phyloP scores from a whole-genome alignment of 2,113 vertebrate genomes.

The Nicator chloris region DNA sequence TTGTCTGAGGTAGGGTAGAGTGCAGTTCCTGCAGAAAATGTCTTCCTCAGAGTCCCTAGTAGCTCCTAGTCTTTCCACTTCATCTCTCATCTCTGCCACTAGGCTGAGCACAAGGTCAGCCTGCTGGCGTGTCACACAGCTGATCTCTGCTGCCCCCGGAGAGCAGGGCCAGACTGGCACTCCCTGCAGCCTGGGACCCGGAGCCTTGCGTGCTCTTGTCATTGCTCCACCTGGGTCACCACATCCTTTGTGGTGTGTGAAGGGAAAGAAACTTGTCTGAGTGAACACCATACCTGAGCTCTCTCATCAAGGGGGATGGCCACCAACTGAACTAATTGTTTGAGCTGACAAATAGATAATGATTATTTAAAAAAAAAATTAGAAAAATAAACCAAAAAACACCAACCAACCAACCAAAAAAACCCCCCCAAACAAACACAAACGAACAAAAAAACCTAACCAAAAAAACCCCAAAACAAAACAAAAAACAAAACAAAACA shows the following conservation, averaged over 20 bases:
- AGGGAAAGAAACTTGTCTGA: neutral
- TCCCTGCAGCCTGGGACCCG: too few species aligned
- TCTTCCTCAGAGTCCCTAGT: neutral
- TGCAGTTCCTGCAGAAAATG: neutral
- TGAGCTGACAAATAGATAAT: neutral
- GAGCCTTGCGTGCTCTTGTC: neutral
- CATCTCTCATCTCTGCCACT: neutral
- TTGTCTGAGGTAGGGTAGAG: neutral
- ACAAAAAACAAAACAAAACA: neutral
- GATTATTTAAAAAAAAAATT: neutral
- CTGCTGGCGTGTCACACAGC: too few species aligned
- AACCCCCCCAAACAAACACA: neutral
- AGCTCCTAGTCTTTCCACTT: neutral
- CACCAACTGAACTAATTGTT: neutral
- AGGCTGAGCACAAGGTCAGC: fast-evolving
- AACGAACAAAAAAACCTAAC: neutral
- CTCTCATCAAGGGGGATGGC: neutral
- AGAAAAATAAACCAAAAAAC: neutral
- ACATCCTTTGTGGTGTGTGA: neutral
- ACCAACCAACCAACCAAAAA: neutral
- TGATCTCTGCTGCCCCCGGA: neutral
- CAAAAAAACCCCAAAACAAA: neutral
- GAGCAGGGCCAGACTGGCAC: neutral
- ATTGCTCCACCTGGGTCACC: neutral
- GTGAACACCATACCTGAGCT: neutral